These are phyloP conservation scores for Oppia nitens DNA, from an alignment of 1,140 invertebrate species.

Conservation along the genomic window DNA sequence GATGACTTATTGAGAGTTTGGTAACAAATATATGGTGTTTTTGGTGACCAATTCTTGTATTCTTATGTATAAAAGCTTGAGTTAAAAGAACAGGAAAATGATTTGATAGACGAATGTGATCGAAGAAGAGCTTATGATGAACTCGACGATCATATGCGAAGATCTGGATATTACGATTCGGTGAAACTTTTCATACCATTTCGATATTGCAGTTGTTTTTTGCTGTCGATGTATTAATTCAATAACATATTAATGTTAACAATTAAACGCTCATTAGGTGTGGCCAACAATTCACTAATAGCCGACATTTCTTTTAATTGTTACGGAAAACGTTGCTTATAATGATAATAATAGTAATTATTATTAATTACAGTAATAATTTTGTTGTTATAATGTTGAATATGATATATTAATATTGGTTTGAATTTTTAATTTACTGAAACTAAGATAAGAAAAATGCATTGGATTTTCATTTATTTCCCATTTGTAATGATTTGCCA, in stretches of 20 bases:
- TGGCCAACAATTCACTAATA: neutral
- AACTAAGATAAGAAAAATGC: no score
- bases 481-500: no score
- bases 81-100: slow-evolving; percentile 28
- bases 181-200: slow-evolving; percentile 18
- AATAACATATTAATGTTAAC: neutral
- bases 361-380: no score
- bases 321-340: no score
- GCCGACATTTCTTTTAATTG: neutral
- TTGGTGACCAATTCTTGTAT: no score
- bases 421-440: no score
- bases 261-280: neutral
- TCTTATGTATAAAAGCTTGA: slow-evolving; percentile 24
- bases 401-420: no score
- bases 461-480: no score
- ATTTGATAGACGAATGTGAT: slow-evolving; percentile 26
- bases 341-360: no score
- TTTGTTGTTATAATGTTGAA: no score
- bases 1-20: no score
- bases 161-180: slow-evolving; percentile 25
- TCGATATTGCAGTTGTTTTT: neutral
- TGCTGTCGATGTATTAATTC: neutral
- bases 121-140: slow-evolving; percentile 12
- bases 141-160: slow-evolving; percentile 22
- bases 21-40: slow-evolving; percentile 5